Evolutionary conservation across 2,113 vertebrate species (phyloP).

Genomic region (Alosa alosa): DNA sequence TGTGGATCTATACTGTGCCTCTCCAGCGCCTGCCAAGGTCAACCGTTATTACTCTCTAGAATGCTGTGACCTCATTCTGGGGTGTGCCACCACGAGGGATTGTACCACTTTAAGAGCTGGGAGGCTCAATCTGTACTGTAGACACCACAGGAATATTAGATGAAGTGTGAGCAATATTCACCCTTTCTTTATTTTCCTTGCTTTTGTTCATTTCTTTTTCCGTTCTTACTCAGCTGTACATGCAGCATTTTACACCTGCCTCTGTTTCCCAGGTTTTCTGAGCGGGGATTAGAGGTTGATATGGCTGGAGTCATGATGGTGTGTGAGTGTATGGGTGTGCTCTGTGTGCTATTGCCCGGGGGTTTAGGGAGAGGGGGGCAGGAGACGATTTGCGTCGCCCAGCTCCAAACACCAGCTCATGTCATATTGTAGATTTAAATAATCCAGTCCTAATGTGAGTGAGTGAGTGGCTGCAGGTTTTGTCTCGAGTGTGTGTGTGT

Average conservation of each 20-base stretch:
- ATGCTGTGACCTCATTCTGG: conserved; percentile 19
- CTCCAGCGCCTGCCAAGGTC: conserved; percentile 15
- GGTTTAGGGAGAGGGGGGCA: not conserved
- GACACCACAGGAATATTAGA: not conserved
- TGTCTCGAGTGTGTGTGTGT: not conserved
- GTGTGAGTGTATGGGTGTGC: not conserved
- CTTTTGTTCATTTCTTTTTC: not conserved
- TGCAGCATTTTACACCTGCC: not conserved
- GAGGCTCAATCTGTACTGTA: not conserved
- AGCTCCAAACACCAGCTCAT: not conserved
- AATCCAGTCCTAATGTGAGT: not conserved
- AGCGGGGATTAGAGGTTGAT: too few species aligned
- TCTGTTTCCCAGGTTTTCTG: too few species aligned
- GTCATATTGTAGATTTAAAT: conserved; percentile 3
- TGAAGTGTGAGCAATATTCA: not conserved
- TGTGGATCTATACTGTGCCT: conserved; percentile 21
- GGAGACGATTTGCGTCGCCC: not conserved
- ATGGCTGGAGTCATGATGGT: not conserved
- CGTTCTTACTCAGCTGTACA: not conserved
- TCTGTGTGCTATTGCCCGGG: not conserved
- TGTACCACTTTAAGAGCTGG: not conserved
- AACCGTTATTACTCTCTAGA: conserved; percentile 22
- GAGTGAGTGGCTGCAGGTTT: not conserved
- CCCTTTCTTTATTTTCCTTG: not conserved
- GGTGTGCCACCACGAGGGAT: conserved; percentile 3